Percentiles rank a stretch among this genome's conserved stretches.
phyloP scores from a whole-genome alignment of 2,797 vertebrate genomes.

The Anabacerthia variegaticeps region DNA sequence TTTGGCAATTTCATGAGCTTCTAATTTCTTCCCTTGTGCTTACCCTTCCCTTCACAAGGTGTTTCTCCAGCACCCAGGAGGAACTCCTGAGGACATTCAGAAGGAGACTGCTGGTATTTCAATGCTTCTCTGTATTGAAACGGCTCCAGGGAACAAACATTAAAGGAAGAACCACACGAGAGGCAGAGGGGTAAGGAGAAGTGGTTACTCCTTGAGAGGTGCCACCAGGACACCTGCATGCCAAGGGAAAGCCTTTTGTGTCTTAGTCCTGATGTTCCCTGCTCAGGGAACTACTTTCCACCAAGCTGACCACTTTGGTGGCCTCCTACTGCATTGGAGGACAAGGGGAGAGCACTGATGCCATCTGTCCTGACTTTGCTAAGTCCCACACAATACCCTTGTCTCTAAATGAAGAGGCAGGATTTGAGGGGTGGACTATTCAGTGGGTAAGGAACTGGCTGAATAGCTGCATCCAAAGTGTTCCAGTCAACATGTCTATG shows the following conservation, averaged over 20 bases:
- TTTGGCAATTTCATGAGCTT: background rate
- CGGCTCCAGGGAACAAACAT: background rate
- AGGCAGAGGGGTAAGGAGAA: background rate
- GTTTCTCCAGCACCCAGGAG: background rate
- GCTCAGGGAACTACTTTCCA: background rate
- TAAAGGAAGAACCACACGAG: background rate
- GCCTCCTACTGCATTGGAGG: background rate
- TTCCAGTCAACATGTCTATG: background rate
- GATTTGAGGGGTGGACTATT: background rate
- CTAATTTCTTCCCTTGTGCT: background rate
- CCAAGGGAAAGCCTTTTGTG: background rate
- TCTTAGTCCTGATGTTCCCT: background rate
- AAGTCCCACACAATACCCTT: background rate
- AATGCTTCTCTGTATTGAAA: background rate
- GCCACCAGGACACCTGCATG: background rate
- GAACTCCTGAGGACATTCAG: background rate
- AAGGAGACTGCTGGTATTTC: background rate
- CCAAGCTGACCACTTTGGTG: background rate
- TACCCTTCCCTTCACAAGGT: background rate
- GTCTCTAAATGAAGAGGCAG: background rate
- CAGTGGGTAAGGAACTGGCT: background rate
- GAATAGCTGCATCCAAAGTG: background rate
- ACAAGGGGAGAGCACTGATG: background rate
- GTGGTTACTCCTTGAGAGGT: background rate
- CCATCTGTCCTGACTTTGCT: background rate